These are phyloP conservation scores for Telenomus remus DNA, from an alignment of 1,140 invertebrate species.

Conservation along the genomic window DNA sequence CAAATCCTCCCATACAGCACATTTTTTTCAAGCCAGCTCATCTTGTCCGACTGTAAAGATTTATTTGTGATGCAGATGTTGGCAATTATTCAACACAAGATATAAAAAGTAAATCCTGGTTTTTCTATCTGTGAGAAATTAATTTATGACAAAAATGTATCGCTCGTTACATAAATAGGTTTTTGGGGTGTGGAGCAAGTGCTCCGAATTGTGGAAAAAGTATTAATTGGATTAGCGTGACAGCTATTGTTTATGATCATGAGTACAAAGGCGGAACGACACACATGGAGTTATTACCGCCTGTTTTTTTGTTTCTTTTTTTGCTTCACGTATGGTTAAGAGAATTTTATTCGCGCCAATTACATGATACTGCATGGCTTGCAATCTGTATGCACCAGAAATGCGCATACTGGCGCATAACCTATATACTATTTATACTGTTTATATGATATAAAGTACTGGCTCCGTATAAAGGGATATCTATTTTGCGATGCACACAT, in stretches of 20 bases:
- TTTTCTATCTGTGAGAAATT: neutral
- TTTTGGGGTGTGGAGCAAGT: neutral
- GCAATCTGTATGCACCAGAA: slow-evolving; percentile 5
- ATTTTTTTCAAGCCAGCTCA: neutral
- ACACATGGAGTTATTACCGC: neutral
- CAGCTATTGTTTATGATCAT: neutral
- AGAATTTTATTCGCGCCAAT: neutral
- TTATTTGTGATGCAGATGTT: slow-evolving; percentile 5
- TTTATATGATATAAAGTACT: slow-evolving; percentile 33
- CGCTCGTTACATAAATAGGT: slow-evolving; percentile 1
- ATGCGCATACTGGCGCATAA: slow-evolving; percentile 17
- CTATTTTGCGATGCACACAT: neutral
- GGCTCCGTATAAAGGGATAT: slow-evolving; percentile 23
- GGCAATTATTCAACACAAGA: slow-evolving; percentile 15
- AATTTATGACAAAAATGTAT: neutral
- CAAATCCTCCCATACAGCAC: neutral
- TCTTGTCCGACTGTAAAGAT: neutral
- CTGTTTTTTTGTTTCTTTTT: neutral
- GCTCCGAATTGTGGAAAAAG: neutral
- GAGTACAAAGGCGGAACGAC: neutral
- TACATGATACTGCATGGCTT: neutral
- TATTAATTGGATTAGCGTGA: slow-evolving; percentile 2
- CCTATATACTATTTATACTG: slow-evolving; percentile 42
- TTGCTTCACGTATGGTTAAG: neutral
- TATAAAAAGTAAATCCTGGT: neutral